Evolutionary conservation across 1,140 invertebrate genomes (phyloP), one percentile per base, ranked within the genome.

Genomic region (Polyergus mexicanus): DNA sequence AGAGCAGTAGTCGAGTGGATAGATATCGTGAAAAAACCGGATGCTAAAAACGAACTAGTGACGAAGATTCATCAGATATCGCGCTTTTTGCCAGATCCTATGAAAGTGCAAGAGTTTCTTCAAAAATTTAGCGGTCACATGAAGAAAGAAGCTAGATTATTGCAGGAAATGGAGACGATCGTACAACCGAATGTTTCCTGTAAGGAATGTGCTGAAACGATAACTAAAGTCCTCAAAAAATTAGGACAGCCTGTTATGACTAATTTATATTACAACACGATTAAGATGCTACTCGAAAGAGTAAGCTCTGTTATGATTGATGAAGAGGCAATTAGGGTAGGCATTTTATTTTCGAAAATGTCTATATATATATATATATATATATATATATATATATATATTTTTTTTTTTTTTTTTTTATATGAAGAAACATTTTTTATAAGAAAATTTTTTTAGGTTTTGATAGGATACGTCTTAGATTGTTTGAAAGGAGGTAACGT

Each of bases 221-320:
- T 96, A 85, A 94, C 95, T 68, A 94, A 97, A 62, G 97, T 99
- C n/a, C 95, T 99, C 10, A 99, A 99, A 94, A 99, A 99, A 94
- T 95, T 99, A 0, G 99, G 99, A 4, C 97, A 98, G 90, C 98
- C 98, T 1, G 97, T 99, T 0, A 98, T 99, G 97, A 98, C 98
- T 1, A 99, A 99, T 95, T 94, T 98, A 41, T 98, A 99, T 93
- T 99, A 99, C 94, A 99, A 98, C 92, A 99, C 98, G 1, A 98
- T 99, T 91, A 99, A 99, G 95, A 98, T 98, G 96, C 94, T 99
- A 16, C 95, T 99, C 41, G 98, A 99, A 94, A 95, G 99, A 88
- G 97, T 99, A 16, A 99, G 98, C 56, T 99, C 98, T 0, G 98
- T 99, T 3, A 98, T 99, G 97, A 98, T 99, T 22, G 99, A 99